A percentile compares a stretch with the other conserved stretches of the same genome.
phyloP scores from a whole-genome alignment of 2,113 vertebrate genomes.

The Corythornis cristatus region DNA sequence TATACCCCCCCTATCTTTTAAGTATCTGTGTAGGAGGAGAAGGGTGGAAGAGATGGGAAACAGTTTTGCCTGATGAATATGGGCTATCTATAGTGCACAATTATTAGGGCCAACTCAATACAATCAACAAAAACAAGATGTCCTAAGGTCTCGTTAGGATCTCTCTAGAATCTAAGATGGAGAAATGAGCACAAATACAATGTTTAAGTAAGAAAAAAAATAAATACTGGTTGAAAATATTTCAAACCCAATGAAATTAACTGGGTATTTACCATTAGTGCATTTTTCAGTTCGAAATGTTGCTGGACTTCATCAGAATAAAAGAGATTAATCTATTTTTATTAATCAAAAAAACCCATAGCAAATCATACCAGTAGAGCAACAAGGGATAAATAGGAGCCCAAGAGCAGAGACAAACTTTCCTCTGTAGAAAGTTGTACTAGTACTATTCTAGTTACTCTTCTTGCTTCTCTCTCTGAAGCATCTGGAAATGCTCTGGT shows the following conservation, averaged over 20 bases:
- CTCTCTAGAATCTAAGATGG: neutral
- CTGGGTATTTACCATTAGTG: neutral
- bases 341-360: neutral
- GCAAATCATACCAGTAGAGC: neutral
- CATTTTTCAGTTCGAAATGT: neutral
- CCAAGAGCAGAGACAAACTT: fast-evolving
- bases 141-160: neutral
- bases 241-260: neutral
- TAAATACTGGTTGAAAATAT: neutral
- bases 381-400: neutral
- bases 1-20: neutral
- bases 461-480: neutral
- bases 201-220: neutral
- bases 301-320: neutral
- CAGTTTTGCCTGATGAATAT: neutral
- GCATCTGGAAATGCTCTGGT: slow-evolving; percentile 33
- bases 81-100: neutral
- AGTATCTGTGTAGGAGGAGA: slow-evolving; percentile 7
- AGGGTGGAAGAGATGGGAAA: slow-evolving; percentile 7
- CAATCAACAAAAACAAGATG: slow-evolving; percentile 34
- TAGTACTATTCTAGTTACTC: neutral
- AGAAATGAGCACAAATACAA: neutral
- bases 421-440: neutral
- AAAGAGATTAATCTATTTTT: neutral
- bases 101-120: neutral